Evolutionary conservation across 2,888 invertebrate genomes (phyloP).

Genomic region (Nemoura dubitans): DNA sequence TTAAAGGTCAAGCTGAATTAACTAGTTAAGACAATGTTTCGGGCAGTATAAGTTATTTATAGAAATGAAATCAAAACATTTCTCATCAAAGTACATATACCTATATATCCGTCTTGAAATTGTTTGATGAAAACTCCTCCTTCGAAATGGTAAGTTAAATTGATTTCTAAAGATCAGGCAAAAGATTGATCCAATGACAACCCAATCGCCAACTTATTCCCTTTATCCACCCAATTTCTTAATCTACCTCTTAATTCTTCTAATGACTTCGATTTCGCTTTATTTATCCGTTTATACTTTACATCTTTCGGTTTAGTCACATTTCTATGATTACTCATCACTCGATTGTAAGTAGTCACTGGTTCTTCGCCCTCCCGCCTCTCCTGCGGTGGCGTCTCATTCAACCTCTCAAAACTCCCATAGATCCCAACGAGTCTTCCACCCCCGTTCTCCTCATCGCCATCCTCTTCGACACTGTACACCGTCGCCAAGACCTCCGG

Average conservation of each 20-base stretch:
- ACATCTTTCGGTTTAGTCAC: constrained; percentile 92
- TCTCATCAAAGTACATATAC: too few species aligned
- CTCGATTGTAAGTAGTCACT: constrained; percentile 82
- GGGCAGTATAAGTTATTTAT: too few species aligned
- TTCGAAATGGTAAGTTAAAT: too few species aligned
- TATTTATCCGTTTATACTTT: constrained; percentile 89
- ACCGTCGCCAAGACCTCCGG: constrained; percentile 68
- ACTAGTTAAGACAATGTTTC: too few species aligned
- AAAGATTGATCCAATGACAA: constrained; percentile 50
- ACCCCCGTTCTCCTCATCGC: constrained; percentile 67
- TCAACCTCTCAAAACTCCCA: constrained; percentile 62
- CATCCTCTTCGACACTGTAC: constrained; percentile 88
- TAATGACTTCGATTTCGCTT: constrained; percentile 88
- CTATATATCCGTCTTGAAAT: too few species aligned
- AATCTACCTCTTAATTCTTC: constrained; percentile 84
- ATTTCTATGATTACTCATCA: constrained; percentile 90
- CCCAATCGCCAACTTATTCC: constrained; percentile 47
- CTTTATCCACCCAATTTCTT: constrained; percentile 85
- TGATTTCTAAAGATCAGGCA: constrained; percentile 42
- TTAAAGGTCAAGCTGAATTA: too few species aligned
- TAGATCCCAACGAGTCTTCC: constrained; percentile 59
- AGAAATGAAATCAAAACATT: too few species aligned
- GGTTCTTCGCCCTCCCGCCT: constrained; percentile 54
- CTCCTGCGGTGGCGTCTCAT: constrained; percentile 48
- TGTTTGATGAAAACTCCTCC: too few species aligned